Evolutionary conservation across 2,113 vertebrate species (phyloP).

Genomic region (Oryzias celebensis): DNA sequence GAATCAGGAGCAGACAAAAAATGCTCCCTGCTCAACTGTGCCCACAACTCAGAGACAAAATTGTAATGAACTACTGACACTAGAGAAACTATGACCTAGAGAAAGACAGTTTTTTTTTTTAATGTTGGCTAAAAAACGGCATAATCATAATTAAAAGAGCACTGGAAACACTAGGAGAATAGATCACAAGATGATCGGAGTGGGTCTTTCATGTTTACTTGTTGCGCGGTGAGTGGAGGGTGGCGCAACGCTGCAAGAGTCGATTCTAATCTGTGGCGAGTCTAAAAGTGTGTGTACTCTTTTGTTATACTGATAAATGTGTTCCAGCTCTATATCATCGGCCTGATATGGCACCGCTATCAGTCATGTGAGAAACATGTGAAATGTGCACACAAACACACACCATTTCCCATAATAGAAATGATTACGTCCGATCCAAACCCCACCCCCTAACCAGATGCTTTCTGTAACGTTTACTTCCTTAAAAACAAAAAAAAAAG

Average conservation of each 20-base stretch:
- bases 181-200: no score
- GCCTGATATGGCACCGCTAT: slow-evolving; percentile 40
- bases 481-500: slow-evolving; percentile 1
- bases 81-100: no score
- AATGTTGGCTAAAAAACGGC: no score
- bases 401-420: slow-evolving; percentile 12
- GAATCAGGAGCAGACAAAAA: no score
- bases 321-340: slow-evolving; percentile 49
- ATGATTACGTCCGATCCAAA: slow-evolving; percentile 6
- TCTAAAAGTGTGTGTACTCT: slow-evolving; percentile 9
- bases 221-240: slow-evolving; percentile 5
- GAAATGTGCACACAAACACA: slow-evolving; percentile 10
- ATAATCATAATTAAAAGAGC: no score
- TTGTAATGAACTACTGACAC: no score
- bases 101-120: no score
- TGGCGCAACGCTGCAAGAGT: slow-evolving; percentile 20
- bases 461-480: slow-evolving; percentile 13
- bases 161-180: no score
- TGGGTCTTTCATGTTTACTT: neutral
- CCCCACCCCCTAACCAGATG: neutral
- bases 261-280: slow-evolving; percentile 27
- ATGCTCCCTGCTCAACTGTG: no score
- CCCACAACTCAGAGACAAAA: no score
- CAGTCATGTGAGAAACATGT: slow-evolving; percentile 57
- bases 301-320: slow-evolving; percentile 57